Evolutionary conservation across 2,113 vertebrate genomes (phyloP), one percentile per base, ranked within the genome.

Genomic region (Benitochromis conjunctus): DNA sequence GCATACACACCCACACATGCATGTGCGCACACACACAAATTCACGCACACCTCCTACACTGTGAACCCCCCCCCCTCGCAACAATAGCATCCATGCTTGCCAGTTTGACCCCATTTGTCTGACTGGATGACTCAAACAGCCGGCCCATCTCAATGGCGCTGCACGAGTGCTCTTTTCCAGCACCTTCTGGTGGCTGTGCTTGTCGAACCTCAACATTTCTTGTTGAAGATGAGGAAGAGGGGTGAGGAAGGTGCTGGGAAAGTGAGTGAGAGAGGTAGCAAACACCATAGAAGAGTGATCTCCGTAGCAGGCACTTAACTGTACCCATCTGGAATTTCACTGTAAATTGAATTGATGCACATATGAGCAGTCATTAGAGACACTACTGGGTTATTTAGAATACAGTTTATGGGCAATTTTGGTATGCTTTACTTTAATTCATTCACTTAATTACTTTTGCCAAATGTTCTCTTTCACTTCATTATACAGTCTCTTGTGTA

Each of bases 161-260:
- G 85, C 87, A 89, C 57, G 76, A 95, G 92, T 83, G 89, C 89
- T 83, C 87, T 93, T 86, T 76, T 51, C 84, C 83, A 88, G 85
- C 81, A 86, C 91, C 88, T 89, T 92, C 90, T 82, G 88, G 74
- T 91, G 83, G 87, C 82, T 18, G 69, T 29, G 74, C 92, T 92
- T 82, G 87, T 91, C 48, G 84, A 92, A 85, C 81, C 85, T 90
- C 85, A 92, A 53, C 86, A 84, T 90, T 89, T 89, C 81, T 86
- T 79, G 90, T 89, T 89, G 81, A 90, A 81, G 88, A 86, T 92
- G 82, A 84, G 64, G 83, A 41, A 79, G 85, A 84, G 54, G 77
- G 86, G 57, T 80, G 83, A 86, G 55, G 55, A 79, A 89, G 66
- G 82, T 90, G 79, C 84, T 4, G 78, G 86, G 38, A 87, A 88